phyloP scores from a whole-genome alignment of 92 coral and sea anemone species.

The Heteractis magnifica region DNA sequence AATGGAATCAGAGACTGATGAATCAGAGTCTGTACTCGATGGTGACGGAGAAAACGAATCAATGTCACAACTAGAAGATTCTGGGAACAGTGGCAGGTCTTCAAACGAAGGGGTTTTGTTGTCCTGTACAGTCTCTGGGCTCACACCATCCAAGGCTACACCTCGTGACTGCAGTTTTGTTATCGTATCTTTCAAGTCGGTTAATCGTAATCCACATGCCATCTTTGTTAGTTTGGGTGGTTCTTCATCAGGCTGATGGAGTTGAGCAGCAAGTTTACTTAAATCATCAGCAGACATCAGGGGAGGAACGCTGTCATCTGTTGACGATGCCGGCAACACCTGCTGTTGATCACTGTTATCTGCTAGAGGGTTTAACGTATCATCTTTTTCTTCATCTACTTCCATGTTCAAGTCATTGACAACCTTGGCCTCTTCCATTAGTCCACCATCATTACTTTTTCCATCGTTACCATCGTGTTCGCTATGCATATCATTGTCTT shows the following conservation, averaged over 20 bases:
- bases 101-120: conserved; percentile 18
- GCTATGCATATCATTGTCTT: background rate
- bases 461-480: background rate
- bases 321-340: background rate
- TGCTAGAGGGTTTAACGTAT: background rate
- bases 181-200: conserved; percentile 82
- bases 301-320: conserved; percentile 72
- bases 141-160: conserved; percentile 15
- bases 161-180: conserved; percentile 53
- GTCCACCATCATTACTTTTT: background rate
- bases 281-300: conserved; percentile 87
- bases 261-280: conserved; percentile 81
- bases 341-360: background rate
- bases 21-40: conserved; percentile 62
- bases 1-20: conserved; percentile 59
- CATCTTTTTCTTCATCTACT: background rate
- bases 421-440: background rate
- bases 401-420: conserved; percentile 20
- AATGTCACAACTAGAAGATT: conserved; percentile 38
- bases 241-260: conserved; percentile 71
- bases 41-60: conserved; percentile 78
- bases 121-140: conserved; percentile 11
- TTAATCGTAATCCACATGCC: conserved; percentile 53
- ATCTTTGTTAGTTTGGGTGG: conserved; percentile 82
- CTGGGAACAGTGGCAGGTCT: conserved; percentile 36